Base-by-base conservation (phyloP, 1,140 invertebrate species). In the Heliconius hermathena region DNA sequence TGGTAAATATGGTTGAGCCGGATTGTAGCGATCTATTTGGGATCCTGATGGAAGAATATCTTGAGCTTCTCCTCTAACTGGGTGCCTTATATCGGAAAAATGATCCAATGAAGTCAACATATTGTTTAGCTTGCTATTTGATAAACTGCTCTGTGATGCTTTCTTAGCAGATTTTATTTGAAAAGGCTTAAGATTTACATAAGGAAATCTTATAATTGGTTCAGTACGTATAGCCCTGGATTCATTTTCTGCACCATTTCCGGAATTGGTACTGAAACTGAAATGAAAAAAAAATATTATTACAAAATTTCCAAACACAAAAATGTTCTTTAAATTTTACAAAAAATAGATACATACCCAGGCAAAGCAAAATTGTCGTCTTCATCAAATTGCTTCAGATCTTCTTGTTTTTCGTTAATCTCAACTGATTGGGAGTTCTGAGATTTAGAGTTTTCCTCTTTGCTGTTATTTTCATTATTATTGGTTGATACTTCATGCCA, bases 1-100 rank as follows among this genome's bases (percentile, higher is more conserved):
- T 6, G 93, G 94, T 81, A 95, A 88, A 82, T 95, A 95, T 8
- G 94, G 91, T 72, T 94, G 90, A 22, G 94, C 93, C n/a, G 94
- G 93, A 85, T 95, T 95, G 77, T 94, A 95, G 38, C 93, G 88
- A 75, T 94, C 93, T 75, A 93, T 91, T 26, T 80, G 83, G 71
- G 90, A 85, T 46, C 81, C 85, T 46, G 84, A 81, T 49, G 87
- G 81, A 49, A 86, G 83, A 54, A 87, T 77, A 74, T 95, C 94
- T 85, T 94, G 88, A 26, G 87, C 91, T 88, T 95, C 94, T 26
- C 93, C 93, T 84, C 91, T 85, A 18, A 92, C 88, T 8, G 93
- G 93, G 72, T 92, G 84, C 79, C 88, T 90, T 26, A 93, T 83
- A n/a, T 93, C 90, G 33, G 87, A 87, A 72, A 93, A 92, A 71